Evolutionary conservation across 2,797 vertebrate genomes (phyloP), one percentile per base, ranked within the genome.

Genomic region (Mallotus villosus): DNA sequence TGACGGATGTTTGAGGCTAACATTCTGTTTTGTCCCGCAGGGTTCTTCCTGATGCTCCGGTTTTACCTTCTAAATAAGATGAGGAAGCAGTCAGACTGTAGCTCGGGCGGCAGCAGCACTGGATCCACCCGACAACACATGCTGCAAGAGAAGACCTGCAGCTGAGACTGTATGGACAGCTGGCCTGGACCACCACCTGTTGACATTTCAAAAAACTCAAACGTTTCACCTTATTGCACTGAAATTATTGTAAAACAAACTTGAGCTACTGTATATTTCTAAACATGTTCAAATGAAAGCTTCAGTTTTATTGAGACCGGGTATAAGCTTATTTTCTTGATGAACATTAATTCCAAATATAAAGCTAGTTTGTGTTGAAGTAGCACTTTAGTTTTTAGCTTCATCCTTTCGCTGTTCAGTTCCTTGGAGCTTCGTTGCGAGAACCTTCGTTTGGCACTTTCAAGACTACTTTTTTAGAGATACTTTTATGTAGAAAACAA

Each of bases 11-110:
- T 37, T 60, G 3, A 60, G 11, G 21, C n/a, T 68, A 37, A 24
- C 65, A n/a, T 62, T 21, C 21, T 32, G 21, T 71, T n/a, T 17
- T 64, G 67, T 1, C 71, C 55, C 25, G 21, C 75, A 94, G 93
- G 93, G 1, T 92, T 94, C 84, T 73, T 93, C 70, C 79, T 94
- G 64, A 92, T 93, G 90, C 77, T 94, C 74, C 90, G 93, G 55
- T 92, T 90, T 89, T 91, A 19, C 49, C 57, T 90, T 70, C 82
- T 93, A 81, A 85, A 90, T 75, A 76, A 83, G 80, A 85, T 93
- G 75, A 76, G 81, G 61, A 90, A 83, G 2, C 79, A 78, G 51
- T 32, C 77, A 0, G 62, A 63, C 6, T 85, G 87, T 0, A 6
- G 37, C 59, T 61, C 71, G 0, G 77, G 85, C 32, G 86, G 84